Evolutionary conservation across 2,113 vertebrate species (phyloP), one percentile per base, ranked within the genome.

Genomic region (Tympanuchus pallidicinctus): DNA sequence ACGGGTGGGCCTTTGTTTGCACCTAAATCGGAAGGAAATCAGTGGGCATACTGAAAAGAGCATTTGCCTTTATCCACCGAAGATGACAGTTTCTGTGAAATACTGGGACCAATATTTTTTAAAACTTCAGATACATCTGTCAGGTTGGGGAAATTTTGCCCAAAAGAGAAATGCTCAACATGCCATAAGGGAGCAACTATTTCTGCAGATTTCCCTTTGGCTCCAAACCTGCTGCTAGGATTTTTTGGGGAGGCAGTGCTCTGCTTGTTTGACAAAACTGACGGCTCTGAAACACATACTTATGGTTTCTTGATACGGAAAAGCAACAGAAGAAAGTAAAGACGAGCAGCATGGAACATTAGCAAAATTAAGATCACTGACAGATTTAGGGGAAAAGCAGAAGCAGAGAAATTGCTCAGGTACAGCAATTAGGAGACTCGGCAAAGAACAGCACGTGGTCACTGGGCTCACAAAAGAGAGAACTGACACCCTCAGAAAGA

Each of bases 181-280:
- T 64, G 92, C 93, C 93, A 94, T 94, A 96, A 96, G 96, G 96
- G 94, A 96, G 72, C 83, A 94, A 95, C 94, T 96, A 96, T 96
- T 96, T 93, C 93, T 96, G 90, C 86, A 86, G 15, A 63, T 79
- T 95, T 95, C 94, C 94, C 93, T 96, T 88, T 94, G 94, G 94
- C 96, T 94, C 88, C 77, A 91, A 96, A 93, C 91, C 93, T 94
- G 93, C 93, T 95, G 92, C 88, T 86, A 90, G 91, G 89, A 92
- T 81, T 92, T 92, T 89, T 93, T 88, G 83, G 90, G 73, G 89
- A 94, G 86, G 80, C 43, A 83, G 76, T 6, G 32, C 56, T 93
- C 80, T 6, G 5, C 65, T 77, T 6, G 2, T 70, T 81, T 7
- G 14, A 88, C 89, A 82, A 88, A 88, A 86, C 50, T 45, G 72